Base-by-base conservation (phyloP, 2,797 vertebrate genomes). In the Oreonectes daqikongensis region DNA sequence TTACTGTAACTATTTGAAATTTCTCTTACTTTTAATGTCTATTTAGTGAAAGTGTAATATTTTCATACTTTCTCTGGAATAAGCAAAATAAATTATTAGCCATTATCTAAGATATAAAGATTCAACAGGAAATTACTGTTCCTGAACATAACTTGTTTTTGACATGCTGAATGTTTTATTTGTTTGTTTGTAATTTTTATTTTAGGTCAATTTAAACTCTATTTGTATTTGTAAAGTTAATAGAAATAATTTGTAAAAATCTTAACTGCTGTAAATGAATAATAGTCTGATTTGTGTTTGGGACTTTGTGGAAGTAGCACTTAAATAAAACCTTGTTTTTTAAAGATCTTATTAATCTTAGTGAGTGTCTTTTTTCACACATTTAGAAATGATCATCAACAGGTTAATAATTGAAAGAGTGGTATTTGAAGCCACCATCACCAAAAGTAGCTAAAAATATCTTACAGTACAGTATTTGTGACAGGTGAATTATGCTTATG, bases 381-480 rank as follows among this genome's bases (percentile, higher is more conserved):
- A 42, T 67, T 57, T 8, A 52, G 26, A 40, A 12, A 55, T 50
- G 46, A n/a, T 5, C 14, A n/a, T 22, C 66, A 32, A 30, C 14
- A 7, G 44, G 82, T 92, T 83, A 93, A 93, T 92, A 73, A 92
- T 92, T 92, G 60, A 91, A 81, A 61, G 6, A 46, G 3, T 30
- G 28, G 1, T 2, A 24, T 69, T 60, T 76, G 10, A 60, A 48
- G 40, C 44, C 28, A 26, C 28, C 14, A 30, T 40, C 50, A 46
- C 17, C 20, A 35, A 22, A 61, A 70, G 76, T 46, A 52, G 72
- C 67, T 82, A 68, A 85, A 89, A 86, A 81, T 72, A 90, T 68
- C 78, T 85, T 75, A n/a, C n/a, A n/a, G 18, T 84, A 83, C 57
- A 59, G 24, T 26, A 32, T 42, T 14, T n/a, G 26, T 12, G 14